Evolutionary conservation across 2,888 invertebrate genomes (phyloP).

Genomic region (Copidosoma aretas): DNA sequence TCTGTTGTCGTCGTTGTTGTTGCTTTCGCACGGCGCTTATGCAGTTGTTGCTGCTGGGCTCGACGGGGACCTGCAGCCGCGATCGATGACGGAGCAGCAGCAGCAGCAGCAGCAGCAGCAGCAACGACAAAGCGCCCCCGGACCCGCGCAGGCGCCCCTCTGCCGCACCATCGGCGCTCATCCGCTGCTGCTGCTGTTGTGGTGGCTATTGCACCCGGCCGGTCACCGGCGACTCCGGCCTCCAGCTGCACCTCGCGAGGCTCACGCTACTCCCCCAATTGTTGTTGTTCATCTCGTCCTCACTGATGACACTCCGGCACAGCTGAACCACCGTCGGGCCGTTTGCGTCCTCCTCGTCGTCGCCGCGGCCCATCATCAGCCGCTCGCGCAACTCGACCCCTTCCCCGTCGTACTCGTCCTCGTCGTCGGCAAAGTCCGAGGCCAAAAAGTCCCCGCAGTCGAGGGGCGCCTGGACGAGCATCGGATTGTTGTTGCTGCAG

Average conservation of each 20-base stretch:
- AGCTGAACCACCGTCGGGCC: constrained; percentile 8
- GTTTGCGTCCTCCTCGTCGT: not conserved
- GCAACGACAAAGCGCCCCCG: not conserved
- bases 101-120: too few relatives aligned
- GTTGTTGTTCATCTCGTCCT: constrained; percentile 33
- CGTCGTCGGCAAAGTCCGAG: constrained; percentile 29
- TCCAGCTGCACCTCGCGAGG: not conserved
- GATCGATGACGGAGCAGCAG: not conserved
- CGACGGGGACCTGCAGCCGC: not conserved
- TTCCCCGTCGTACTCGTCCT: constrained; percentile 31
- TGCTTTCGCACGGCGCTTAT: not conserved
- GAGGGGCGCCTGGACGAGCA: constrained; percentile 2
- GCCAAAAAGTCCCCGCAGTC: constrained; percentile 38
- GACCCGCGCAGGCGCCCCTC: not conserved
- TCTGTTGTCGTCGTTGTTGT: not conserved
- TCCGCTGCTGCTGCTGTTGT: not conserved
- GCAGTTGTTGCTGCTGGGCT: not conserved
- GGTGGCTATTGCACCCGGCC: not conserved
- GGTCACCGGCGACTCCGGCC: not conserved
- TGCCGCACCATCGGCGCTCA: not conserved
- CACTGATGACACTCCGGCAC: constrained; percentile 17
- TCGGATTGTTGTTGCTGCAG: constrained; percentile 34
- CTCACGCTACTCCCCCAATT: constrained; percentile 3
- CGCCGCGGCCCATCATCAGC: not conserved
- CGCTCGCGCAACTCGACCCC: constrained; percentile 18